Evolutionary conservation across 2,888 invertebrate genomes (phyloP).

Genomic region (Creontiades dilutus): DNA sequence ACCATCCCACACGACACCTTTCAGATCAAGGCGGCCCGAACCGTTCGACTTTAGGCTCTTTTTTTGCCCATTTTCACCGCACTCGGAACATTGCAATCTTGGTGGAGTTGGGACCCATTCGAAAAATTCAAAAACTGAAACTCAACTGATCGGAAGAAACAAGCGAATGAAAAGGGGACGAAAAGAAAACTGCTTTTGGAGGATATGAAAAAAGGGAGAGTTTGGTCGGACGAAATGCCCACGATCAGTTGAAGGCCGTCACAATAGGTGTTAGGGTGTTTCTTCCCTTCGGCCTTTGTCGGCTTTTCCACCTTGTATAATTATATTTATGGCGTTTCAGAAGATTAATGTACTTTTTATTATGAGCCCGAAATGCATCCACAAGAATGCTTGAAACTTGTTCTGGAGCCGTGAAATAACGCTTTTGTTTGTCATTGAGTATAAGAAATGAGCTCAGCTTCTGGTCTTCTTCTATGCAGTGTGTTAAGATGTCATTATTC

Average conservation of each 20-base stretch:
- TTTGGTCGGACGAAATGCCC: slow-evolving; percentile 34
- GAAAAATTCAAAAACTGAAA: background rate
- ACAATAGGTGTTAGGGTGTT: slow-evolving; percentile 35
- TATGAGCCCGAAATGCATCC: background rate
- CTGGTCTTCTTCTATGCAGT: too few relatives aligned
- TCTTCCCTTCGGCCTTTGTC: slow-evolving; percentile 27
- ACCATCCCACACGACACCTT: background rate
- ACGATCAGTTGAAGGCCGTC: background rate
- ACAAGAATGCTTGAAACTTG: background rate
- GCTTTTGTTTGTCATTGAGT: background rate
- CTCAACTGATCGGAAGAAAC: slow-evolving; percentile 26
- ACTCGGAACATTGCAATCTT: background rate
- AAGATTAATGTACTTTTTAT: slow-evolving; percentile 33
- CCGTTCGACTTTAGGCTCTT: background rate
- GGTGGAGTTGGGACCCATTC: background rate
- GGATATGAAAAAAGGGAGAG: slow-evolving; percentile 6
- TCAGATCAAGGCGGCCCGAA: background rate
- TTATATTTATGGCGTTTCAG: slow-evolving; percentile 35
- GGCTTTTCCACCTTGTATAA: slow-evolving; percentile 26
- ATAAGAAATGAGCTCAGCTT: too few relatives aligned
- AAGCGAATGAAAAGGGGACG: background rate
- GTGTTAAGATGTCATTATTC: too few relatives aligned
- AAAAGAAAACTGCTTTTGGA: background rate
- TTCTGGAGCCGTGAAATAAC: background rate
- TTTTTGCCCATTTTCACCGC: slow-evolving; percentile 8